These are phyloP conservation scores for Brachyptera risi DNA, from an alignment of 2,888 invertebrate species.

Conservation along the genomic window DNA sequence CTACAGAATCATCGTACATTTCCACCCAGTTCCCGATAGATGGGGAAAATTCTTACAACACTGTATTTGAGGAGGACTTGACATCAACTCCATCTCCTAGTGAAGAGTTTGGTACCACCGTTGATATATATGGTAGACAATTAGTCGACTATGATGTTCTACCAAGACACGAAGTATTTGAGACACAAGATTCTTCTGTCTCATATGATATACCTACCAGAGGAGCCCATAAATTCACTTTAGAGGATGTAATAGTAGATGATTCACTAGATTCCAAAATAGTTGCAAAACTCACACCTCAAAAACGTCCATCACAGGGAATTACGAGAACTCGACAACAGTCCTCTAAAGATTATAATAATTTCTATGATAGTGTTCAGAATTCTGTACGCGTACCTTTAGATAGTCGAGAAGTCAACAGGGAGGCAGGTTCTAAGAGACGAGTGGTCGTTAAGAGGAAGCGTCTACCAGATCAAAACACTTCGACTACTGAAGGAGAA, in stretches of 20 bases:
- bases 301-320: not conserved
- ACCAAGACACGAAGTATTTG: not conserved
- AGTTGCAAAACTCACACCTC: not conserved
- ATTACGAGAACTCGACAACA: not conserved
- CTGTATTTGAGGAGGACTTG: not conserved
- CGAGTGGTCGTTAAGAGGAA: slow-evolving; percentile 24
- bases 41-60: not conserved
- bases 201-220: not conserved
- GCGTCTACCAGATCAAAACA: slow-evolving; percentile 9
- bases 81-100: not conserved
- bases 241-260: slow-evolving; percentile 3
- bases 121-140: slow-evolving; percentile 11
- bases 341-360: not conserved
- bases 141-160: not conserved
- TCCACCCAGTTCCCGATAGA: too few relatives aligned
- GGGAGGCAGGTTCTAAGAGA: slow-evolving; percentile 5
- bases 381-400: not conserved
- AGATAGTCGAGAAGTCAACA: not conserved
- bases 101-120: slow-evolving; percentile 10
- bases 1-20: too few relatives aligned
- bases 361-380: not conserved
- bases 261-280: too few relatives aligned
- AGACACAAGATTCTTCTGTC: not conserved
- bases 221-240: slow-evolving; percentile 8
- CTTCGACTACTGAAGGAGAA: not conserved